Evolutionary conservation across 2,888 invertebrate genomes (phyloP).

Genomic region (Nebria salina): DNA sequence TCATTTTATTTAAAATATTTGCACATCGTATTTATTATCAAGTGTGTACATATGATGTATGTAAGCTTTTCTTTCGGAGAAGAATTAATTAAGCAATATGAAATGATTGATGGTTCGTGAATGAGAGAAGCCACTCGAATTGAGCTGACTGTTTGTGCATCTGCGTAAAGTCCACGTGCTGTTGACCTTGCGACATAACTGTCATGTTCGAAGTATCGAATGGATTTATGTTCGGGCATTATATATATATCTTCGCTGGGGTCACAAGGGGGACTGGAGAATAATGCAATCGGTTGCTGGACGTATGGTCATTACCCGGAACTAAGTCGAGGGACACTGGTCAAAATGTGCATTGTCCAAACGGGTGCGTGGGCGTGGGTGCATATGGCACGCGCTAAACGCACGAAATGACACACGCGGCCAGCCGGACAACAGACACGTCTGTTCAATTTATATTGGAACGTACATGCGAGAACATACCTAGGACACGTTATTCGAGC

Average conservation of each 20-base stretch:
- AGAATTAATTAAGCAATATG: constrained; percentile 36
- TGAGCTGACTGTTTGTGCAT: constrained; percentile 1
- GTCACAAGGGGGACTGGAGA: constrained; percentile 18
- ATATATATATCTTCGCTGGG: constrained; percentile 2
- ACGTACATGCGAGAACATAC: neutral
- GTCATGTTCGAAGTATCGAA: neutral
- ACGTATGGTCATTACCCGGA: constrained; percentile 61
- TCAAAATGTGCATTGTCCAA: constrained; percentile 20
- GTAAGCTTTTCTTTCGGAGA: constrained; percentile 9
- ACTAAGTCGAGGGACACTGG: constrained; percentile 55
- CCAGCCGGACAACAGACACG: neutral
- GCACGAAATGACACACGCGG: constrained; percentile 22
- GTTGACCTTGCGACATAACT: constrained; percentile 1
- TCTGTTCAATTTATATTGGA: neutral
- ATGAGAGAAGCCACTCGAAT: constrained; percentile 6
- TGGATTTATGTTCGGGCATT: neutral
- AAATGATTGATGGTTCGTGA: constrained; percentile 28
- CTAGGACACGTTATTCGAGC: neutral
- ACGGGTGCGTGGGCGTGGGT: constrained; percentile 36
- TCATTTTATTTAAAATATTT: too few relatives aligned
- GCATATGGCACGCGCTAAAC: constrained; percentile 19
- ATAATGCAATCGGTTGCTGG: constrained; percentile 29
- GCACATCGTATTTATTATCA: too few relatives aligned
- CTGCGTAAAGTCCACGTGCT: constrained; percentile 8
- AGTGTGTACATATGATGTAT: constrained; percentile 19